These are phyloP conservation scores for Forbesichthys papilliferus DNA, from an alignment of 2,113 vertebrate genomes.

Conservation along the genomic window DNA sequence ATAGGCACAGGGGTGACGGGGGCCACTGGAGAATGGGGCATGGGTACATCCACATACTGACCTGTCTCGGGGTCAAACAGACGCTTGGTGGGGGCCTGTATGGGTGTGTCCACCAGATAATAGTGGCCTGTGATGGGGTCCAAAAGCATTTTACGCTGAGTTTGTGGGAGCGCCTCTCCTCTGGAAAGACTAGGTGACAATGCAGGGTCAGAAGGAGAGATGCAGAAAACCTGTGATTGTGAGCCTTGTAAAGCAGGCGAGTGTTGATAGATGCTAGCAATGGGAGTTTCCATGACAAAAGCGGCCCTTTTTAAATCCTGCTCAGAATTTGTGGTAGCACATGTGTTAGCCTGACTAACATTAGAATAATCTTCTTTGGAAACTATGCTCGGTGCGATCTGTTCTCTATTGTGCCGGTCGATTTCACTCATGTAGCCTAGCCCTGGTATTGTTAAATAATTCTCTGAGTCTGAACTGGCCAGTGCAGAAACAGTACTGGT, in stretches of 20 bases:
- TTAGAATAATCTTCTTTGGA: conserved; percentile 20
- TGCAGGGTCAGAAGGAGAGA: conserved; percentile 73
- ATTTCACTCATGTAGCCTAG: conserved; percentile 57
- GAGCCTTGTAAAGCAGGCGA: conserved; percentile 48
- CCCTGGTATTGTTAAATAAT: conserved; percentile 86
- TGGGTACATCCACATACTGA: conserved; percentile 93
- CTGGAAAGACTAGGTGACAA: conserved; percentile 56
- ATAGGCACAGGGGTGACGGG: conserved; percentile 70
- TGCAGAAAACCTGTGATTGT: conserved; percentile 75
- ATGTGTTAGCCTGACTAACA: conserved; percentile 25
- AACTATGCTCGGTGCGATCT: conserved; percentile 14
- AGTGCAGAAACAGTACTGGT: conserved; percentile 44
- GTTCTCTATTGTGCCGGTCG: conserved; percentile 38
- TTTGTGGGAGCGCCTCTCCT: conserved; percentile 67
- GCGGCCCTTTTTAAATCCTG: conserved; percentile 52
- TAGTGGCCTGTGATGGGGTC: conserved; percentile 93
- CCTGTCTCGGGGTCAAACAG: conserved; percentile 93
- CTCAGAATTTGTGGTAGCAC: conserved; percentile 46
- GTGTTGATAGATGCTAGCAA: conserved; percentile 76
- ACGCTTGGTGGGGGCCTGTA: conserved; percentile 82
- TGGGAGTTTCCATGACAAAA: conserved; percentile 63
- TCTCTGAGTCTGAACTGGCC: conserved; percentile 78
- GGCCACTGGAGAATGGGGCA: conserved; percentile 72
- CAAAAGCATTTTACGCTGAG: conserved; percentile 90
- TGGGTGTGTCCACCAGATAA: conserved; percentile 91